Evolutionary conservation across 2,888 invertebrate genomes (phyloP).

Genomic region (Tipula helvola): DNA sequence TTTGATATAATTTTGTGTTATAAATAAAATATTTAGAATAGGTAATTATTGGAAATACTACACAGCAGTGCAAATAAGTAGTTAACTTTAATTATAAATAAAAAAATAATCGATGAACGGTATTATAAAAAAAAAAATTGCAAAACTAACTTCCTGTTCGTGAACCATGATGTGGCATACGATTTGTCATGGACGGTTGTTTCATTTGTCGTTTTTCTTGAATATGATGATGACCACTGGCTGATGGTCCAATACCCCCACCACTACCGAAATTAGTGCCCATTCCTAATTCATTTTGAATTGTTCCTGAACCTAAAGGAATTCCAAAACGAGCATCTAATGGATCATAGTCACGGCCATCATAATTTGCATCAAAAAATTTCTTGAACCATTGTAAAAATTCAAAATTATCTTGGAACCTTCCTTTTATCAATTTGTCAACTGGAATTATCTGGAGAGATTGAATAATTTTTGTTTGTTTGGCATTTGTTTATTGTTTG

Average conservation of each 20-base stretch:
- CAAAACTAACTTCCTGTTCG: conserved; percentile 8
- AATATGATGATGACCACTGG: conserved; percentile 14
- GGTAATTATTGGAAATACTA: neutral
- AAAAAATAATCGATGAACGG: neutral
- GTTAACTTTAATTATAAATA: neutral
- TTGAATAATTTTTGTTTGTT: neutral
- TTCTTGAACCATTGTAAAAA: conserved; percentile 99
- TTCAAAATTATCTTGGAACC: conserved; percentile 99
- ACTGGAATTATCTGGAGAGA: conserved; percentile 88
- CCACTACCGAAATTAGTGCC: conserved; percentile 21
- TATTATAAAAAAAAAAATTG: neutral
- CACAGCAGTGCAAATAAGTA: conserved; percentile 7
- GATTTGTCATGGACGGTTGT: conserved; percentile 21
- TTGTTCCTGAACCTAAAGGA: conserved; percentile 59
- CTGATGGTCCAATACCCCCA: conserved; percentile 18
- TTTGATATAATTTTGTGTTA: neutral
- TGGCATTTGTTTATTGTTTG: neutral
- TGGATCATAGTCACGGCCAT: conserved; percentile 93
- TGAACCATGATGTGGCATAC: conserved; percentile 8
- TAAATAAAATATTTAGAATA: neutral
- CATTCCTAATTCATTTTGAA: conserved; percentile 25
- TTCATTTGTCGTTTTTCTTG: conserved; percentile 29
- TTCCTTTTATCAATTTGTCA: conserved; percentile 96
- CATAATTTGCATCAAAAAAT: conserved; percentile 99
- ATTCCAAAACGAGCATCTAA: conserved; percentile 75